Evolutionary conservation across 2,888 invertebrate species (phyloP).

Genomic region (Blomia tropicalis): DNA sequence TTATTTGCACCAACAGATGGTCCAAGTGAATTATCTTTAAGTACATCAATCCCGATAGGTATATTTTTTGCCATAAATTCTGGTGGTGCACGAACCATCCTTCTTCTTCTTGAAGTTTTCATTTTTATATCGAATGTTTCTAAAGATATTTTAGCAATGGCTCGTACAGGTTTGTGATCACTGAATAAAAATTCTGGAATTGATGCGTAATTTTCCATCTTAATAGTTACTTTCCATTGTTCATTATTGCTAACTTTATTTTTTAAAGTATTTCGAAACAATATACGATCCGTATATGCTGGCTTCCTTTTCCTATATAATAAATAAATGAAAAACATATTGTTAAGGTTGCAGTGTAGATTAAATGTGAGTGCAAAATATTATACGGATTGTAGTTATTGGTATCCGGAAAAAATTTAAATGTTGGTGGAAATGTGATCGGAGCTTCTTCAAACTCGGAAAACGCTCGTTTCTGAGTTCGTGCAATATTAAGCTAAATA

Average conservation of each 20-base stretch:
- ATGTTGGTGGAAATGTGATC: conserved; percentile 17
- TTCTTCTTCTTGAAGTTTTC: not conserved
- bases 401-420: not conserved
- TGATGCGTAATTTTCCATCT: not conserved
- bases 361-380: too few species aligned
- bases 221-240: not conserved
- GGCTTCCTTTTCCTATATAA: not conserved
- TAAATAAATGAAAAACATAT: not conserved
- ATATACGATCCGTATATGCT: not conserved
- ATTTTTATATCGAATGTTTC: not conserved
- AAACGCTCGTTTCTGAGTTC: conserved; percentile 9
- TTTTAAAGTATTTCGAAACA: not conserved
- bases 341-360: too few species aligned
- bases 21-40: not conserved
- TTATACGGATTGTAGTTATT: not conserved
- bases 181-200: not conserved
- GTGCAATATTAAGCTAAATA: not conserved
- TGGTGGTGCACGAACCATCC: not conserved
- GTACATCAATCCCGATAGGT: too few species aligned
- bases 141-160: not conserved
- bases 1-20: not conserved
- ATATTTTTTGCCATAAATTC: not conserved
- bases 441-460: conserved; percentile 13
- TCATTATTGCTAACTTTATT: not conserved
- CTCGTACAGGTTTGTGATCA: conserved; percentile 9